phyloP scores from a whole-genome alignment of 1,140 invertebrate genomes.

The Zaprionus camerounensis region DNA sequence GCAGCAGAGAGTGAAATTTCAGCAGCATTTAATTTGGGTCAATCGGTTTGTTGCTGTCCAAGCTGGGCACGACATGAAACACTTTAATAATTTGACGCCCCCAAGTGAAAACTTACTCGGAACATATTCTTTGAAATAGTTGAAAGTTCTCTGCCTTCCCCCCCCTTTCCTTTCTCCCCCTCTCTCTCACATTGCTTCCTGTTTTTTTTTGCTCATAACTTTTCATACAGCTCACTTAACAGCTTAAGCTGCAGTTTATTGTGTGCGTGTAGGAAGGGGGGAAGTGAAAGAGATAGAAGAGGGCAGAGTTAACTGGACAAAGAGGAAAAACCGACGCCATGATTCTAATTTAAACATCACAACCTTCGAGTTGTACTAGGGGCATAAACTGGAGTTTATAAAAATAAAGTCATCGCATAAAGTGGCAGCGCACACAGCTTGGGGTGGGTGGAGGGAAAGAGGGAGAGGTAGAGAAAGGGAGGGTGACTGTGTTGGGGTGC shows the following conservation, averaged over 20 bases:
- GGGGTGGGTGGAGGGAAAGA: neutral
- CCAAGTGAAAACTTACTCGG: constrained; percentile 19
- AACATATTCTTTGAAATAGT: constrained; percentile 34
- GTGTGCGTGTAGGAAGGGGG: constrained; percentile 8
- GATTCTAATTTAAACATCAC: constrained; percentile 51
- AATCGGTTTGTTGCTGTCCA: constrained; percentile 25
- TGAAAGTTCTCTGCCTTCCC: neutral
- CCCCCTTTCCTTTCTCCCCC: neutral
- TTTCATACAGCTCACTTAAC: constrained; percentile 50
- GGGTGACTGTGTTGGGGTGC: neutral
- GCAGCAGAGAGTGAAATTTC: constrained; percentile 39
- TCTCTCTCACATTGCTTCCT: neutral
- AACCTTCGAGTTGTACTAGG: constrained; percentile 19
- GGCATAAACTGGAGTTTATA: constrained; percentile 46
- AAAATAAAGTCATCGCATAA: constrained; percentile 72
- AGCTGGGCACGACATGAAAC: constrained; percentile 14
- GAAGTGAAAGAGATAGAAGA: neutral
- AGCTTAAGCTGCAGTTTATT: constrained; percentile 58
- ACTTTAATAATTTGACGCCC: constrained; percentile 32
- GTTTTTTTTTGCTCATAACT: constrained; percentile 33
- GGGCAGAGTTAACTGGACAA: neutral
- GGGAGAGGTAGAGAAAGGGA: neutral
- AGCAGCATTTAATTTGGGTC: constrained; percentile 50
- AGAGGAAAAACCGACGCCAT: constrained; percentile 7
- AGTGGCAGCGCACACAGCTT: constrained; percentile 43